A percentile compares a stretch with the other conserved stretches of the same genome.
These are phyloP conservation scores for Morone chrysops DNA, from an alignment of 2,113 vertebrate genomes.

Conservation along the genomic window DNA sequence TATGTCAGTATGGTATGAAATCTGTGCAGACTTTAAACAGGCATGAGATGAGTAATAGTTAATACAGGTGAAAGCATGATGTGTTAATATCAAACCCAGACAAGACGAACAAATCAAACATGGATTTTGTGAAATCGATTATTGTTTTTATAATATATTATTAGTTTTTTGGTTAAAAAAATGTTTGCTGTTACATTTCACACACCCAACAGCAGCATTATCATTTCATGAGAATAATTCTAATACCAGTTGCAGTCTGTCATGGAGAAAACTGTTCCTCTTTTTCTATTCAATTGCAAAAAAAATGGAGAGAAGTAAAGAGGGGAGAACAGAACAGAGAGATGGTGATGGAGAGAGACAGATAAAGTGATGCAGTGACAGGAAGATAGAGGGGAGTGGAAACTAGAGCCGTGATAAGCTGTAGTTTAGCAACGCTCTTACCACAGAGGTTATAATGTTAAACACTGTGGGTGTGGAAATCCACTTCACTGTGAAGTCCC, in stretches of 20 bases:
- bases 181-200: background rate
- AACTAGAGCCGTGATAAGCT: slow-evolving; percentile 16
- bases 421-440: slow-evolving; percentile 15
- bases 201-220: background rate
- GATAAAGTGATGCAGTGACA: background rate
- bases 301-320: slow-evolving; percentile 7
- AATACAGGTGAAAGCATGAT: background rate
- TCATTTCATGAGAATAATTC: background rate
- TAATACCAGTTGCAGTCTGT: slow-evolving; percentile 55
- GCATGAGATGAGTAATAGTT: background rate
- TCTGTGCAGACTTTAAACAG: background rate
- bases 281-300: slow-evolving; percentile 30
- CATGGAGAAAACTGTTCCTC: slow-evolving; percentile 61
- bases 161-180: background rate
- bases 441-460: slow-evolving; percentile 35
- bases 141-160: too few species aligned
- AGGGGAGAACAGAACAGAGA: background rate
- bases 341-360: slow-evolving; percentile 4
- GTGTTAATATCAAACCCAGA: background rate
- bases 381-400: slow-evolving; percentile 5
- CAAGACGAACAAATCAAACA: background rate
- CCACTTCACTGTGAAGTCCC: slow-evolving; percentile 35
- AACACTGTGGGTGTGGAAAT: slow-evolving; percentile 40
- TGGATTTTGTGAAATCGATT: background rate
- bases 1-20: background rate